These are phyloP conservation scores for Seira musarum DNA, from an alignment of 2,888 invertebrate species.

Conservation along the genomic window DNA sequence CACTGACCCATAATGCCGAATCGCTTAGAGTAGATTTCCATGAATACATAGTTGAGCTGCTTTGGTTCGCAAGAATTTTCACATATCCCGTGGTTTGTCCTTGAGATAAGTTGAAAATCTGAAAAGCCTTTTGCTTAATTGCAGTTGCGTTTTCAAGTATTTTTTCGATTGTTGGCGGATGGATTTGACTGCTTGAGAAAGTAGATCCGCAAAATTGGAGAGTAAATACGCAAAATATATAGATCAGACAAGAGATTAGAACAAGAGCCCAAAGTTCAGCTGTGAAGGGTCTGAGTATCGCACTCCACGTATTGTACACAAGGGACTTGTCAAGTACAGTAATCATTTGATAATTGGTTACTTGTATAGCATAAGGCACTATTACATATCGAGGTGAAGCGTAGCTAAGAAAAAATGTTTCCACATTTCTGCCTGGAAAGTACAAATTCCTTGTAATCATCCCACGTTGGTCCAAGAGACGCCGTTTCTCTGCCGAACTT, in stretches of 20 bases:
- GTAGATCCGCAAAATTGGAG: not conserved
- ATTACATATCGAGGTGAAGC: slow-evolving; percentile 23
- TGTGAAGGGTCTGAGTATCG: not conserved
- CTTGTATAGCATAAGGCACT: slow-evolving; percentile 9
- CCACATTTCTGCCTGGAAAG: slow-evolving; percentile 1
- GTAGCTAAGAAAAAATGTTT: not conserved
- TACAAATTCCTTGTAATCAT: slow-evolving; percentile 9
- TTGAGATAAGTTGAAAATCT: too few relatives aligned
- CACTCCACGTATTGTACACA: not conserved
- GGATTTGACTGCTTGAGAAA: not conserved
- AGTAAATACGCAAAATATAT: not conserved
- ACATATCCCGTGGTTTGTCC: too few relatives aligned
- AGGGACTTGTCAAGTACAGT: slow-evolving; percentile 3
- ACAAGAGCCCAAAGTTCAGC: not conserved
- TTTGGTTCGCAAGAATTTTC: too few relatives aligned
- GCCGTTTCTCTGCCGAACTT: not conserved
- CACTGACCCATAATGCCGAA: not conserved
- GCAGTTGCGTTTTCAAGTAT: too few relatives aligned
- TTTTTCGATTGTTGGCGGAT: too few relatives aligned
- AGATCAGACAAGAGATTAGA: not conserved
- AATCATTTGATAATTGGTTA: not conserved
- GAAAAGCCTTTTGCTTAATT: too few relatives aligned
- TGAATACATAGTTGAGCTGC: too few relatives aligned
- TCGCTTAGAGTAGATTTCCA: not conserved
- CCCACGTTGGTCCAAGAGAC: slow-evolving; percentile 20